Evolutionary conservation across 2,888 invertebrate species (phyloP).

Genomic region (Cheilosia urbana): DNA sequence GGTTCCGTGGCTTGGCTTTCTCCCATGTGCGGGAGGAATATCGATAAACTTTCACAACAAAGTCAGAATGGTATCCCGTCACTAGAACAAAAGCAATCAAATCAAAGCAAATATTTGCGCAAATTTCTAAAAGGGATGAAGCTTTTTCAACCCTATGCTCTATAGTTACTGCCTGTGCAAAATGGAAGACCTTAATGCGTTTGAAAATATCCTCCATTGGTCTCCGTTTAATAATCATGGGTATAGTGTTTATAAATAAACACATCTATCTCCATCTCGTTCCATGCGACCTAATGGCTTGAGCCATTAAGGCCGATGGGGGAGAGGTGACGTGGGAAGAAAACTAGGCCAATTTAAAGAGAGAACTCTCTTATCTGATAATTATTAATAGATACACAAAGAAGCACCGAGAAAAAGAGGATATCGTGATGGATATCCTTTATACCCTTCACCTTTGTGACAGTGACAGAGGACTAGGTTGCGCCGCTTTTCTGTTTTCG

Average conservation of each 20-base stretch:
- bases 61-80: constrained; percentile 5
- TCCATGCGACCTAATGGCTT: constrained; percentile 27
- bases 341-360: constrained; percentile 63
- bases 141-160: not conserved
- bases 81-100: constrained; percentile 4
- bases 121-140: constrained; percentile 2
- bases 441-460: constrained; percentile 57
- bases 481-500: not conserved
- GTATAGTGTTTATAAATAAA: constrained; percentile 14
- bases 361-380: constrained; percentile 51
- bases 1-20: constrained; percentile 34
- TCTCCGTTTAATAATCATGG: not conserved
- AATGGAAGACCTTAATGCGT: constrained; percentile 1
- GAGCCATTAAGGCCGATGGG: constrained; percentile 32
- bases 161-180: not conserved
- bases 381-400: constrained; percentile 61
- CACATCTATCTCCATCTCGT: constrained; percentile 16
- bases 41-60: constrained; percentile 19
- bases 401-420: not conserved
- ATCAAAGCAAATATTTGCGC: constrained; percentile 28
- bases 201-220: not conserved
- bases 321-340: not conserved
- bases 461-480: constrained; percentile 23
- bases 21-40: constrained; percentile 9
- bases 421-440: constrained; percentile 15